Evolutionary conservation across 2,113 vertebrate genomes (phyloP).

Genomic region (Haemorhous mexicanus): DNA sequence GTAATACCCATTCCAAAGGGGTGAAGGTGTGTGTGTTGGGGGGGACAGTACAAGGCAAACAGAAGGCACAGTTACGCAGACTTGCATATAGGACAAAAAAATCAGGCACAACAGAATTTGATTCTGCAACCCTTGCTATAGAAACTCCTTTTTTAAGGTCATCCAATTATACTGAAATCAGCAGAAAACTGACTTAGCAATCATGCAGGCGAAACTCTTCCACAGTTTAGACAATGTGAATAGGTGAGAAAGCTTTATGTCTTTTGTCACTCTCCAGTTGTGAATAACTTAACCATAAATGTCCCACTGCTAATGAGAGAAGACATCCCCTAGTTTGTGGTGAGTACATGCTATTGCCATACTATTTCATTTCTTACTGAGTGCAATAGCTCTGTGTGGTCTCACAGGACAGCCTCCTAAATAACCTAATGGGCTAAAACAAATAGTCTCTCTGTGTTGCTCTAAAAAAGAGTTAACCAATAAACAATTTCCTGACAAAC

Average conservation of each 20-base stretch:
- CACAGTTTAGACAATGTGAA: neutral
- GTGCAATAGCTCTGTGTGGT: neutral
- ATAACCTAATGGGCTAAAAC: neutral
- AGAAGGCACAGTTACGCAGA: constrained; percentile 5
- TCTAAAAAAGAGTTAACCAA: neutral
- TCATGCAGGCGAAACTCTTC: neutral
- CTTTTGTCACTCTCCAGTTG: neutral
- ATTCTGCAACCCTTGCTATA: neutral
- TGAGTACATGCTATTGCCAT: neutral
- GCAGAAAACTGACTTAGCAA: neutral
- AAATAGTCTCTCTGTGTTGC: neutral
- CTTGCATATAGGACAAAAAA: constrained; percentile 42
- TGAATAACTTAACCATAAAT: neutral
- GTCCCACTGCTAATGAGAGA: neutral
- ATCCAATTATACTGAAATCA: neutral
- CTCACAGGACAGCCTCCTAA: neutral
- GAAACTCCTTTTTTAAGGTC: constrained; percentile 24
- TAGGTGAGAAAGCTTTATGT: neutral
- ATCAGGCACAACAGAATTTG: neutral
- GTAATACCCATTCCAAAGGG: constrained; percentile 55
- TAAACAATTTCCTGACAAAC: neutral
- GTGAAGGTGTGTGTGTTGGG: constrained; percentile 50
- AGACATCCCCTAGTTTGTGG: neutral
- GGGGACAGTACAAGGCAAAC: constrained; percentile 24
- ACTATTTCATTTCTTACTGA: neutral